phyloP scores from a whole-genome alignment of 2,113 vertebrate genomes.

The Odocoileus hemionus region DNA sequence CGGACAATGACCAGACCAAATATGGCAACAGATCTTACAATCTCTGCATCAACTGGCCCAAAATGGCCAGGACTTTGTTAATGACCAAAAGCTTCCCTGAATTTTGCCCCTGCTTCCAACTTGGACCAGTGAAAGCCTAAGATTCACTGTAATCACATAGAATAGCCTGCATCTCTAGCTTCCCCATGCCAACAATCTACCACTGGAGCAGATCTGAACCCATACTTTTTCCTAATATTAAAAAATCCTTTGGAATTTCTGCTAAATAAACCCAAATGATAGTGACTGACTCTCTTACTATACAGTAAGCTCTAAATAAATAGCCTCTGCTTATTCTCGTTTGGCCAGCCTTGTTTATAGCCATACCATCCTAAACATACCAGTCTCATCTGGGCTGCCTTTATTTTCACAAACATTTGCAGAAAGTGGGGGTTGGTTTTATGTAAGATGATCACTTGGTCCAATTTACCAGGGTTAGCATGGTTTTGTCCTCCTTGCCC shows the following conservation, averaged over 20 bases:
- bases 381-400: neutral
- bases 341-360: neutral
- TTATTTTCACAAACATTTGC: neutral
- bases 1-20: neutral
- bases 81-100: neutral
- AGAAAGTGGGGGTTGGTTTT: neutral
- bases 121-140: neutral
- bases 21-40: neutral
- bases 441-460: neutral
- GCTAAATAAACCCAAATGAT: neutral
- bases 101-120: neutral
- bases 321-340: neutral
- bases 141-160: neutral
- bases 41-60: neutral
- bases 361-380: neutral
- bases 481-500: neutral
- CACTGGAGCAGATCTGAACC: neutral
- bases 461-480: neutral
- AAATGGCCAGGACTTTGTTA: neutral
- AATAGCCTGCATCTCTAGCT: neutral
- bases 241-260: neutral
- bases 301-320: neutral
- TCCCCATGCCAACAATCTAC: neutral
- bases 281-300: neutral
- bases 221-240: neutral